Evolutionary conservation across 2,888 invertebrate species (phyloP).

Genomic region (Crepidodera aurea): DNA sequence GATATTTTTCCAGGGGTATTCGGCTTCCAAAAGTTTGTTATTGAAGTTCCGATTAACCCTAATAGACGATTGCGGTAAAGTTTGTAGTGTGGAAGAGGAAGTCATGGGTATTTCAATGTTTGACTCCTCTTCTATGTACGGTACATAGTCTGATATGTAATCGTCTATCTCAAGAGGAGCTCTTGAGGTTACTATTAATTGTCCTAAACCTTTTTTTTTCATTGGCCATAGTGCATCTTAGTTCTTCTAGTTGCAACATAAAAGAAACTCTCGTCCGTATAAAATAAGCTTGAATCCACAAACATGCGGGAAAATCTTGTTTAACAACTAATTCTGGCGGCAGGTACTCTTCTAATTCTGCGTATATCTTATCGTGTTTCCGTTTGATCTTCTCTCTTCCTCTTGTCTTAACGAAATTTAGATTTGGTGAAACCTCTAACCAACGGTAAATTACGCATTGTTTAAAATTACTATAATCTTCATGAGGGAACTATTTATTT

Average conservation of each 20-base stretch:
- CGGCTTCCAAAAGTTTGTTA: slow-evolving; percentile 61
- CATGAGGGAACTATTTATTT: too few relatives aligned
- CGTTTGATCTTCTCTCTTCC: slow-evolving; percentile 54
- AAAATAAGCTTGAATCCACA: slow-evolving; percentile 86
- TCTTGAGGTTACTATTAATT: slow-evolving; percentile 46
- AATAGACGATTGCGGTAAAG: neutral
- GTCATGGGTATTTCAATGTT: slow-evolving; percentile 25
- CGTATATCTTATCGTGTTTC: slow-evolving; percentile 61
- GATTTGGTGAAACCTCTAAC: too few relatives aligned
- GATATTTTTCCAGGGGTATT: slow-evolving; percentile 63
- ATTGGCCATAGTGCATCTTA: slow-evolving; percentile 66
- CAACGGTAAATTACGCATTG: too few relatives aligned
- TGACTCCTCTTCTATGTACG: slow-evolving; percentile 38
- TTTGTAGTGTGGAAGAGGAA: neutral
- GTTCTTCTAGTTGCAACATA: slow-evolving; percentile 77
- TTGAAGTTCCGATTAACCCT: slow-evolving; percentile 52
- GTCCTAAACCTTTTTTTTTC: slow-evolving; percentile 60
- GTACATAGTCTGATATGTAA: slow-evolving; percentile 48
- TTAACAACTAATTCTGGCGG: slow-evolving; percentile 88
- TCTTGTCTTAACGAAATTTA: slow-evolving; percentile 62
- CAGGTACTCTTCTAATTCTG: slow-evolving; percentile 73
- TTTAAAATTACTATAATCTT: too few relatives aligned
- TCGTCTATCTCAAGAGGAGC: slow-evolving; percentile 52
- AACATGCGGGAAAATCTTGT: slow-evolving; percentile 73
- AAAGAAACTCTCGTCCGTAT: slow-evolving; percentile 79